These are phyloP conservation scores for Cydia amplana DNA, from an alignment of 1,140 invertebrate genomes.

Conservation along the genomic window DNA sequence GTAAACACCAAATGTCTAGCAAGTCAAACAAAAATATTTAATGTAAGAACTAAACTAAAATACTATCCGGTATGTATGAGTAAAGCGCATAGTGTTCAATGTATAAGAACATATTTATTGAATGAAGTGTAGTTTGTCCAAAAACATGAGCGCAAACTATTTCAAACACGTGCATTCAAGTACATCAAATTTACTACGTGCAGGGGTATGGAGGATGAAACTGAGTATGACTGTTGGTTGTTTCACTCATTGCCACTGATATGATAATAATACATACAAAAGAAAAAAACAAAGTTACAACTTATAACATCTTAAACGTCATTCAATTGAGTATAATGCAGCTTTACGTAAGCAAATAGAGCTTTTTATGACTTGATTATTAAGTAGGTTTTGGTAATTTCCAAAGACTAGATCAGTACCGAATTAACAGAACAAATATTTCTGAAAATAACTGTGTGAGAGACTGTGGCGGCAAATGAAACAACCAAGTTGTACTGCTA, in stretches of 20 bases:
- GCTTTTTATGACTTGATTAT: no score
- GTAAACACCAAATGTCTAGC: conserved; percentile 39
- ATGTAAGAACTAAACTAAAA: conserved; percentile 62
- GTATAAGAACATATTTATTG: conserved; percentile 41
- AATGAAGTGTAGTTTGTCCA: conserved; percentile 35
- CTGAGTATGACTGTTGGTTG: conserved; percentile 16
- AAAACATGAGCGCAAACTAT: conserved; percentile 37
- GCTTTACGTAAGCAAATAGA: no score
- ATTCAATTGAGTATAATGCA: no score
- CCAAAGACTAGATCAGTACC: no score
- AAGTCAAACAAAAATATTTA: conserved; percentile 43
- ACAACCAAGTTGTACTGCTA: conserved; percentile 15
- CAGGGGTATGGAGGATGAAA: conserved; percentile 32
- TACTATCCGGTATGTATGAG: conserved; percentile 72
- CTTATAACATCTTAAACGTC: no score
- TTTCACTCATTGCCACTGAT: conserved; percentile 16
- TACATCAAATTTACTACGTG: conserved; percentile 33
- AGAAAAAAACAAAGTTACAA: no score
- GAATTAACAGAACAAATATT: no score
- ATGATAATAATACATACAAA: no score
- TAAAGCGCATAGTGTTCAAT: conserved; percentile 71
- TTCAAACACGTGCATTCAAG: conserved; percentile 39
- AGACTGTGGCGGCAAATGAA: conserved; percentile 30
- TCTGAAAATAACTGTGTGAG: not conserved
- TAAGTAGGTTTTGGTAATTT: no score